A percentile compares a stretch with the other conserved stretches of the same genome.
phyloP scores from a whole-genome alignment of 2,113 vertebrate species.

The Chelonoidis abingdonii region DNA sequence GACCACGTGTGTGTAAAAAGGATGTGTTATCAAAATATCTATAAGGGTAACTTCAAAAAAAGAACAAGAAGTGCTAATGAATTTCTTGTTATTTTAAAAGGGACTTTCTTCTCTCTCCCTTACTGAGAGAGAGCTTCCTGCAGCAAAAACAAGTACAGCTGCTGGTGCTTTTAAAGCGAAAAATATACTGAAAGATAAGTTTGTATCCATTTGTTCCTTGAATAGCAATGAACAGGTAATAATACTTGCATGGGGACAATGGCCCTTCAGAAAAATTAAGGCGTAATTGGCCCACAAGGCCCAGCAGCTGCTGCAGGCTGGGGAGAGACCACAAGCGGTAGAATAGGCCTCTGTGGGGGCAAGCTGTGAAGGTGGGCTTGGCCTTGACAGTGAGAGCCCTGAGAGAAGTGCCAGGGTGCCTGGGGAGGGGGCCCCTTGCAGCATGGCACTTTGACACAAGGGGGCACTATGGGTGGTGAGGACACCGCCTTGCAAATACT shows the following conservation, averaged over 20 bases:
- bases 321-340: neutral
- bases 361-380: neutral
- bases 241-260: neutral
- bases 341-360: neutral
- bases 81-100: slow-evolving; percentile 76
- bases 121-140: slow-evolving; percentile 57
- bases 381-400: neutral
- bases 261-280: neutral
- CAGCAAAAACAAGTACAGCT: slow-evolving; percentile 61
- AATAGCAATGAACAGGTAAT: neutral
- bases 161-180: neutral
- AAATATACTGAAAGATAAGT: neutral
- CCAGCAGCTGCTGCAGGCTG: neutral
- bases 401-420: neutral
- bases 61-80: slow-evolving; percentile 69
- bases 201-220: neutral
- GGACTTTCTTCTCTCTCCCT: slow-evolving; percentile 65
- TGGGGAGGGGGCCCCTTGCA: neutral
- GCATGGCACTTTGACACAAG: neutral
- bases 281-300: neutral
- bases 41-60: slow-evolving; percentile 71
- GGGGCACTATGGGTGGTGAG: neutral
- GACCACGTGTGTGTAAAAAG: slow-evolving; percentile 60
- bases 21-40: slow-evolving; percentile 76
- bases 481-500: neutral